These are phyloP conservation scores for Acridotheres tristis DNA, from an alignment of 2,797 vertebrate genomes.

Conservation along the genomic window DNA sequence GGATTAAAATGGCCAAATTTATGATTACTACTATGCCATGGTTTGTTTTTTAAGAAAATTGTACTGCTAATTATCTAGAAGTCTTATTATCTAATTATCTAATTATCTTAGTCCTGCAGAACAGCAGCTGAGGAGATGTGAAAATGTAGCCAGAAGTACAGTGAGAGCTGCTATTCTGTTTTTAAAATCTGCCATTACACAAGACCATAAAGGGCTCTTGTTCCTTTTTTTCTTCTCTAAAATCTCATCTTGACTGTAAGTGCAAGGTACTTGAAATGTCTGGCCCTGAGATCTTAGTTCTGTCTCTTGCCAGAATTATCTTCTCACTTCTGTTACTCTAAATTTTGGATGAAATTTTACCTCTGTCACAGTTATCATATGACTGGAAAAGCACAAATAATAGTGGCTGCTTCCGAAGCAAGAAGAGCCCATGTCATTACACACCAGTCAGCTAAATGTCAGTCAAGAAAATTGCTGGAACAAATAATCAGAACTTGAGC, in stretches of 20 bases:
- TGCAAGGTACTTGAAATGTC: not conserved
- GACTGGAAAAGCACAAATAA: not conserved
- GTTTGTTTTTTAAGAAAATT: not conserved
- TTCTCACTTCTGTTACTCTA: not conserved
- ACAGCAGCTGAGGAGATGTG: not conserved
- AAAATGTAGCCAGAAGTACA: not conserved
- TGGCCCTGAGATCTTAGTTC: not conserved
- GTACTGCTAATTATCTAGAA: not conserved
- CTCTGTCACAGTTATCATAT: not conserved
- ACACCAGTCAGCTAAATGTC: not conserved
- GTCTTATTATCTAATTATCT: not conserved
- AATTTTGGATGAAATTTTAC: not conserved
- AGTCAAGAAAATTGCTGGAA: not conserved
- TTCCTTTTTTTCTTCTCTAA: not conserved
- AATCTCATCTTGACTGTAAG: not conserved
- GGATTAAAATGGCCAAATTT: not conserved
- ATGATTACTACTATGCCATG: not conserved
- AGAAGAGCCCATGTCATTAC: not conserved
- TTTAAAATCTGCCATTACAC: not conserved
- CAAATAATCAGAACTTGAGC: not conserved
- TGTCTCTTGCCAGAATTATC: not conserved
- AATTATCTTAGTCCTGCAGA: not conserved
- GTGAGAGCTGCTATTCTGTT: not conserved
- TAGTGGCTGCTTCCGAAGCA: not conserved
- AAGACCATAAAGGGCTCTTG: not conserved